Conservation (phyloP, 2,113 vertebrate species). For the Chlorocebus sabaeus region DNA sequence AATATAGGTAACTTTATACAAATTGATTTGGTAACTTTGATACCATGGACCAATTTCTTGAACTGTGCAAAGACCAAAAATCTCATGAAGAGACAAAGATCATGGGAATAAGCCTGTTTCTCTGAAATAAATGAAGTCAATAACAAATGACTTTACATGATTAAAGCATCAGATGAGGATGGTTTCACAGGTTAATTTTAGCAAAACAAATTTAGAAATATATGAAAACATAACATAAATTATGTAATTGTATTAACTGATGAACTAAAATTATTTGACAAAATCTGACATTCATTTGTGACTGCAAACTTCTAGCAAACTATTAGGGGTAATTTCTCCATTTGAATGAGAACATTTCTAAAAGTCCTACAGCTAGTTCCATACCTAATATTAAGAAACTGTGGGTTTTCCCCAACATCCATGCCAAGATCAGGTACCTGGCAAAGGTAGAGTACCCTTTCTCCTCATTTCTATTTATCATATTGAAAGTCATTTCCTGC, state of each 20-base stretch:
- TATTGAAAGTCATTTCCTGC: background rate
- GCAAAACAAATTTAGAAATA: background rate
- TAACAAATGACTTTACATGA: background rate
- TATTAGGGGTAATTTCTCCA: background rate
- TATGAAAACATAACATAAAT: background rate
- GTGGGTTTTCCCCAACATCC: too few species aligned
- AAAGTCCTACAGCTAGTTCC: background rate
- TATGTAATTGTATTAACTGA: background rate
- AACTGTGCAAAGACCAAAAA: background rate
- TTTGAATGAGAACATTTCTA: background rate
- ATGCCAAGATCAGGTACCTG: background rate
- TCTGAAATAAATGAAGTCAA: background rate
- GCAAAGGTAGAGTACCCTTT: too few species aligned
- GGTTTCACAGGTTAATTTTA: background rate
- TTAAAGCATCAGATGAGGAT: background rate
- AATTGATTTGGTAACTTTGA: background rate
- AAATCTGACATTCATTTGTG: background rate
- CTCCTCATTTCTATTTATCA: background rate
- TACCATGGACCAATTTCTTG: background rate
- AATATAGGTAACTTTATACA: background rate
- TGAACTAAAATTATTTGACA: background rate
- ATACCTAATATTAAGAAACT: background rate
- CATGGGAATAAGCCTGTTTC: background rate
- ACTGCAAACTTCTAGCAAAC: background rate
- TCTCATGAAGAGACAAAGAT: background rate